Conservation (phyloP, 2,113 vertebrate species). For the Indri indri region DNA sequence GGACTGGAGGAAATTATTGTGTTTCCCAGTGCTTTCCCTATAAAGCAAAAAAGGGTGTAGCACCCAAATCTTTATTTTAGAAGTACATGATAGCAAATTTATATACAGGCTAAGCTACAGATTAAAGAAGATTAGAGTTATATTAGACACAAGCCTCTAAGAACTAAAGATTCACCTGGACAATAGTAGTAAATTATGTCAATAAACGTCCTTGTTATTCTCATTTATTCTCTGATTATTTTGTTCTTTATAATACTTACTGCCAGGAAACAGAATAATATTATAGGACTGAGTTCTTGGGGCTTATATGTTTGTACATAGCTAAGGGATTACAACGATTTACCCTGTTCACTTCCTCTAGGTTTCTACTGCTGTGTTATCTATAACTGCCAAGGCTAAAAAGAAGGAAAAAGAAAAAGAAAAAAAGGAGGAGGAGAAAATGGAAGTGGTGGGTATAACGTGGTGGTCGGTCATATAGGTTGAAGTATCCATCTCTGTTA, state of each 20-base stretch:
- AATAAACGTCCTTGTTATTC: constrained; percentile 15
- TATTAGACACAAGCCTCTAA: not conserved
- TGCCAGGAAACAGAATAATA: not conserved
- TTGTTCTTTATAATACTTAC: not conserved
- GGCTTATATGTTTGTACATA: not conserved
- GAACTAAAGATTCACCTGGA: not conserved
- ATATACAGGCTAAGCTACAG: not conserved
- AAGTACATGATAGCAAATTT: not conserved
- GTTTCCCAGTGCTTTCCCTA: constrained; percentile 24
- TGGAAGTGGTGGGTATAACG: constrained; percentile 95
- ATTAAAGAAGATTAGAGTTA: not conserved
- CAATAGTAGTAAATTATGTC: not conserved
- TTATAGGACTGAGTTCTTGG: not conserved
- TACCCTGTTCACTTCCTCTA: constrained; percentile 76
- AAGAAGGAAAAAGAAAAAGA: constrained; percentile 99
- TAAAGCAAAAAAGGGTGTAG: not conserved
- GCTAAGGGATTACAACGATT: not conserved
- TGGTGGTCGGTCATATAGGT: not conserved
- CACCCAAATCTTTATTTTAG: not conserved
- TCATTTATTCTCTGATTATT: not conserved
- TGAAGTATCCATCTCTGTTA: not conserved
- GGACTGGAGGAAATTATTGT: not conserved
- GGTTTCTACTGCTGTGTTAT: constrained; percentile 98
- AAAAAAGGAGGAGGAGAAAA: constrained; percentile 93
- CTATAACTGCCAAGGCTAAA: constrained; percentile 99